phyloP scores from a whole-genome alignment of 2,888 invertebrate species.

The Cybosia mesomella region DNA sequence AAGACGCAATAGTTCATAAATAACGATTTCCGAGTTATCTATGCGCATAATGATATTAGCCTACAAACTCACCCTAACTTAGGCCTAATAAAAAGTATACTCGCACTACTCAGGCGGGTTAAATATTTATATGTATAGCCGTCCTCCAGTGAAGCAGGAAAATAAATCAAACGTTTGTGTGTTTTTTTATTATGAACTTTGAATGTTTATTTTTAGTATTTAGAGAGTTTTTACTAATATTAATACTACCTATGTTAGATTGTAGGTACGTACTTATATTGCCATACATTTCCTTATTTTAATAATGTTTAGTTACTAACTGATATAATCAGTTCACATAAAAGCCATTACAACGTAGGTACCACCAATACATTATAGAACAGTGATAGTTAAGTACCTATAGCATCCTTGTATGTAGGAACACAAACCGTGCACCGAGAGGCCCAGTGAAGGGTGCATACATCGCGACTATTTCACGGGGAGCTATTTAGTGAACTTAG shows the following conservation, averaged over 20 bases:
- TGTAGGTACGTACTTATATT: background rate
- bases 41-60: background rate
- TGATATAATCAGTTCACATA: background rate
- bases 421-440: no score
- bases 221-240: background rate
- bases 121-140: constrained; percentile 12
- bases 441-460: no score
- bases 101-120: background rate
- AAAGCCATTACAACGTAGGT: background rate
- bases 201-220: background rate
- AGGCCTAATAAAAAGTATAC: constrained; percentile 36
- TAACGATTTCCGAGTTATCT: background rate
- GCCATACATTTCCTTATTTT: background rate
- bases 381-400: background rate
- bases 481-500: no score
- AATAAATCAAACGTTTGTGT: background rate
- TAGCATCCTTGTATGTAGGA: background rate
- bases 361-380: background rate
- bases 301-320: background rate
- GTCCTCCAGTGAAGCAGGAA: constrained; percentile 27
- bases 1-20: background rate
- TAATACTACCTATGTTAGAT: background rate
- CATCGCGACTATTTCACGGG: no score
- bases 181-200: background rate
- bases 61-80: constrained; percentile 6